Evolutionary conservation across 2,888 invertebrate genomes (phyloP).

Genomic region (Slavum lentiscoides): DNA sequence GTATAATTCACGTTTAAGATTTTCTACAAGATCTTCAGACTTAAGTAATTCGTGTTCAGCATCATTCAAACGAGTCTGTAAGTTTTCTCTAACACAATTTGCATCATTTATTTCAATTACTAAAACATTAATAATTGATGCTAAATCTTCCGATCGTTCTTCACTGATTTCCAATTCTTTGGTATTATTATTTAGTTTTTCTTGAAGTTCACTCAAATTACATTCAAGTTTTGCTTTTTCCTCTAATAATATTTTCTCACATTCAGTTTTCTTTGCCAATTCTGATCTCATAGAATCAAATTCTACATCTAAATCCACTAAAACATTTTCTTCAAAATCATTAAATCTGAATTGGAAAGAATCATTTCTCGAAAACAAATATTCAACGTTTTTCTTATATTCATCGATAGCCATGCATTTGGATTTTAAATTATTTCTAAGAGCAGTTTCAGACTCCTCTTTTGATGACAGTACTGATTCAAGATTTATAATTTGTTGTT

Average conservation of each 20-base stretch:
- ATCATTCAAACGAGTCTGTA: constrained; percentile 15
- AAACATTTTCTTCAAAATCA: constrained; percentile 49
- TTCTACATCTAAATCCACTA: constrained; percentile 36
- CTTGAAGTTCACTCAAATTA: constrained; percentile 22
- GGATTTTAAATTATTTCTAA: constrained; percentile 17
- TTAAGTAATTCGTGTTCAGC: constrained; percentile 26
- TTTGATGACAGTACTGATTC: constrained; percentile 18
- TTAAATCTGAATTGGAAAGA: constrained; percentile 42
- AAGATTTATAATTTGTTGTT: constrained; percentile 4
- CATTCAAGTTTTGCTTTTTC: constrained; percentile 20
- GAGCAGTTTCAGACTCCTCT: constrained; percentile 32
- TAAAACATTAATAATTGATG: constrained; percentile 37
- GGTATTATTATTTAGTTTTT: neutral
- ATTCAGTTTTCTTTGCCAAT: constrained; percentile 22
- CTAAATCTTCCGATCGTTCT: constrained; percentile 34
- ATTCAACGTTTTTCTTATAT: constrained; percentile 45
- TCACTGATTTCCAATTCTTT: constrained; percentile 25
- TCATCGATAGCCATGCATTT: constrained; percentile 33
- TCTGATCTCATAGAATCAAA: constrained; percentile 45
- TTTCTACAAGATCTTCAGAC: neutral
- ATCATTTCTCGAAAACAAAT: constrained; percentile 39
- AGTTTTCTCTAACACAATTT: constrained; percentile 8
- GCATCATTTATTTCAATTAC: constrained; percentile 28
- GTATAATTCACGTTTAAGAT: constrained; percentile 15
- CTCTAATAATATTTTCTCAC: constrained; percentile 15